Evolutionary conservation across 1,140 invertebrate species (phyloP), one percentile per base, ranked within the genome.

Genomic region (Rhizoglyphus robini): DNA sequence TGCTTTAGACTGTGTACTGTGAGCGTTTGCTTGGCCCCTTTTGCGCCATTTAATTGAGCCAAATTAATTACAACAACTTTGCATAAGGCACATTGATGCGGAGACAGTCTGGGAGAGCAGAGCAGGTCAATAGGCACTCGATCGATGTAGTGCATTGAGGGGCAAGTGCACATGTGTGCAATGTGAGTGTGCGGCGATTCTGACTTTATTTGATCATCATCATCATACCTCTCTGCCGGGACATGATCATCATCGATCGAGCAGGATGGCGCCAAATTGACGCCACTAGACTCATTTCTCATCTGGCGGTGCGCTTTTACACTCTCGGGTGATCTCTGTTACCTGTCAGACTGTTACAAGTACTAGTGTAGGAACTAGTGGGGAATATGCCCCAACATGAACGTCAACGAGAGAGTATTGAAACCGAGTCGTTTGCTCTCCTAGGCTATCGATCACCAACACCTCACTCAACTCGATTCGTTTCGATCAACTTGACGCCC

Each of bases 21-120:
- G 23, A n/a, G n/a, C n/a, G n/a, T n/a, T 54, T 54, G 8, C 51
- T 5, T n/a, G n/a, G n/a, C n/a, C n/a, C 36, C 8, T 41, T 18
- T 41, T 41, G 36, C 18, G 36, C 36, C 8, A 32, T 32, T 54
- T 54, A 54, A 54, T 54, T 32, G 51, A 54, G 23, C 23, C 51
- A 54, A 54, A 54, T 54, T 54, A 54, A 54, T 54, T 54, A 54
- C 51, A 15, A 54, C 23, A 15, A 54, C 23, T 54, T 54, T 54
- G 51, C 51, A 54, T 54, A 54, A 18, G 8, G 8, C 36, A 41
- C 8, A n/a, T n/a, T n/a, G n/a, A n/a, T n/a, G n/a, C n/a, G n/a
- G n/a, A n/a, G n/a, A n/a, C 36, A 18, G 8, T 41, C 8, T 23
- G 51, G 51, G 51, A 54, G 8, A 54, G 51, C 5, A 8, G 23